Percentiles rank a stretch among this genome's conserved stretches.
Conservation (phyloP, 2,113 vertebrate species). For the Eclectus roratus region DNA sequence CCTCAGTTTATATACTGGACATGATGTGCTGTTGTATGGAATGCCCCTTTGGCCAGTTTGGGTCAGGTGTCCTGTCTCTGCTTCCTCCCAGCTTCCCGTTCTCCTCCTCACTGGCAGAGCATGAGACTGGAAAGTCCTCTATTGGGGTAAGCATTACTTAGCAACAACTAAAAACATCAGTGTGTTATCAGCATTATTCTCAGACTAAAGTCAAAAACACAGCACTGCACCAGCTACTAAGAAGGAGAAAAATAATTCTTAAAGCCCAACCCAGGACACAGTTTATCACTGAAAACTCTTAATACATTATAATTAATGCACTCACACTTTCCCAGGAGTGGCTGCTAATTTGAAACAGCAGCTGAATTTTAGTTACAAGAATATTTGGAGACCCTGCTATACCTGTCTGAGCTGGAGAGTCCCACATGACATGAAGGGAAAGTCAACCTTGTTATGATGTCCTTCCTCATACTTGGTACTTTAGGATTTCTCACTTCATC, state of each 20-base stretch:
- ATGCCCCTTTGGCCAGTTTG: not conserved
- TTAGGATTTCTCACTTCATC: not conserved
- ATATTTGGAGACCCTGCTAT: not conserved
- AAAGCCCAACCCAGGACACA: not conserved
- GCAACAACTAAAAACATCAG: not conserved
- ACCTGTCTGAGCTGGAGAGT: not conserved
- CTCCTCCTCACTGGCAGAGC: not conserved
- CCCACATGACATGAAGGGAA: not conserved
- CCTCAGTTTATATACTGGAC: not conserved
- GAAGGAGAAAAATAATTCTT: not conserved
- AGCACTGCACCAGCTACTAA: not conserved
- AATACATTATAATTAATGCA: constrained; percentile 6
- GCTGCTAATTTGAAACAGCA: not conserved
- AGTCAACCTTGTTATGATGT: not conserved
- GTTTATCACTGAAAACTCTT: constrained; percentile 8
- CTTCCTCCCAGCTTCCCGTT: not conserved
- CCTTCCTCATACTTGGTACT: not conserved
- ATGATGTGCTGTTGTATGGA: not conserved
- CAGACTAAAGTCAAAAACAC: not conserved
- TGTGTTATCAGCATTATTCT: not conserved
- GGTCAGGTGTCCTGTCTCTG: not conserved
- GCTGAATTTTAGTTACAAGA: not conserved
- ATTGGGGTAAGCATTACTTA: not conserved
- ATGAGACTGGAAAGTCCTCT: not conserved
- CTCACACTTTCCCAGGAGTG: not conserved